Percentiles rank a stretch among this genome's conserved stretches.
Evolutionary conservation across 2,113 vertebrate species (phyloP).

Genomic region (Brachyhypopomus gauderio): DNA sequence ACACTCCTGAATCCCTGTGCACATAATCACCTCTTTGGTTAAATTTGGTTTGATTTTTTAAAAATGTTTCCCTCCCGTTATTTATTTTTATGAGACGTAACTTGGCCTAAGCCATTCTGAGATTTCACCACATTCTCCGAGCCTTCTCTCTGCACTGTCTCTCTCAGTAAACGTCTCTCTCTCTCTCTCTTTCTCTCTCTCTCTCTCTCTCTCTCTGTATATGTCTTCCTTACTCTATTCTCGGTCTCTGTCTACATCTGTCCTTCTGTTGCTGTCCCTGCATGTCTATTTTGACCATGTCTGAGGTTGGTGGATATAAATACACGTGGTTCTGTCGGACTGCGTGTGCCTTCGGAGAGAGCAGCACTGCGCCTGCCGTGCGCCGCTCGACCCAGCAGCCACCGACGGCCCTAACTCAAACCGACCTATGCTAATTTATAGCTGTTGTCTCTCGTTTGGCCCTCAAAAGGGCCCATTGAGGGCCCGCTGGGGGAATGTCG

Average conservation of each 20-base stretch:
- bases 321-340: slow-evolving; percentile 63
- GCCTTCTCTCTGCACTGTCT: not conserved
- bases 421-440: slow-evolving; percentile 62
- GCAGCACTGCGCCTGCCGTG: slow-evolving; percentile 51
- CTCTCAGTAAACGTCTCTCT: not conserved
- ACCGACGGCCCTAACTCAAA: slow-evolving; percentile 42
- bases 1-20: too few relatives aligned
- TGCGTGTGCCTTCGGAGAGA: slow-evolving; percentile 41
- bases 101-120: not conserved
- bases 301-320: slow-evolving; percentile 61
- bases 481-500: slow-evolving; percentile 49
- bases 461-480: slow-evolving; percentile 58
- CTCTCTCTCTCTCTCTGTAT: not conserved
- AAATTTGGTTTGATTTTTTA: not conserved
- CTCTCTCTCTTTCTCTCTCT: not conserved
- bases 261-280: slow-evolving; percentile 6
- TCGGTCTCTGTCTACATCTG: slow-evolving; percentile 28
- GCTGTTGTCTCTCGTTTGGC: slow-evolving; percentile 67
- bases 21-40: too few relatives aligned
- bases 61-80: not conserved
- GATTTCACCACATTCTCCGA: not conserved
- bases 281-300: not conserved
- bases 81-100: not conserved
- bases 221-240: not conserved
- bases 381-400: slow-evolving; percentile 55